A percentile compares a stretch with the other conserved stretches of the same genome.
These are phyloP conservation scores for Eupithecia insigniata DNA, from an alignment of 2,888 invertebrate species.

Conservation along the genomic window DNA sequence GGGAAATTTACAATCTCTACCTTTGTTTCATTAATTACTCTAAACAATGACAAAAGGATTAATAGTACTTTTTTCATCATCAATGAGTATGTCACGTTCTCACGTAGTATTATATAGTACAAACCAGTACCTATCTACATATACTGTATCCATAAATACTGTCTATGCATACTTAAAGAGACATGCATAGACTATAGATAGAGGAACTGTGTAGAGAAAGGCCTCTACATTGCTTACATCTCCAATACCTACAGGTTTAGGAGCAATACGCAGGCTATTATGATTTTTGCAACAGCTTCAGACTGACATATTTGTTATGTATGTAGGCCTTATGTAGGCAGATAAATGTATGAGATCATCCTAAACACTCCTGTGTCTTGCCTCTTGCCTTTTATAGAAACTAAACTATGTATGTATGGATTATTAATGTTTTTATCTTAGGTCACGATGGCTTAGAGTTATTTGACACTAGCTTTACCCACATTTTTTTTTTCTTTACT, in stretches of 20 bases:
- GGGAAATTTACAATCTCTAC: neutral
- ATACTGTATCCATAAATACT: neutral
- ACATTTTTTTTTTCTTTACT: too few relatives aligned
- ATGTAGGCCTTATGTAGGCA: neutral
- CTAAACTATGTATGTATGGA: neutral
- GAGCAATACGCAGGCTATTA: neutral
- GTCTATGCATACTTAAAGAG: too few relatives aligned
- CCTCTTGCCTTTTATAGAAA: neutral
- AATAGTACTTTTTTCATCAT: neutral
- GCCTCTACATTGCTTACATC: neutral
- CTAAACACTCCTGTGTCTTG: neutral
- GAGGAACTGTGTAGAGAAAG: neutral
- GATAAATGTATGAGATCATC: conserved; percentile 6
- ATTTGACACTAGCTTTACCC: neutral
- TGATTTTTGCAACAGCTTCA: neutral
- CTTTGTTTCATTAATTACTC: neutral
- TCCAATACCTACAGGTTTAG: neutral
- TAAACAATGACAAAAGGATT: neutral
- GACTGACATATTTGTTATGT: neutral
- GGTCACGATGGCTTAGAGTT: neutral
- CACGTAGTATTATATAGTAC: neutral
- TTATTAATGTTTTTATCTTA: neutral
- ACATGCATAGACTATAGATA: neutral
- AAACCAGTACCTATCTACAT: too few relatives aligned
- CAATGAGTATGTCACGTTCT: neutral